Conservation (phyloP, 2,888 invertebrate genomes). For the Trichopria drosophilae region DNA sequence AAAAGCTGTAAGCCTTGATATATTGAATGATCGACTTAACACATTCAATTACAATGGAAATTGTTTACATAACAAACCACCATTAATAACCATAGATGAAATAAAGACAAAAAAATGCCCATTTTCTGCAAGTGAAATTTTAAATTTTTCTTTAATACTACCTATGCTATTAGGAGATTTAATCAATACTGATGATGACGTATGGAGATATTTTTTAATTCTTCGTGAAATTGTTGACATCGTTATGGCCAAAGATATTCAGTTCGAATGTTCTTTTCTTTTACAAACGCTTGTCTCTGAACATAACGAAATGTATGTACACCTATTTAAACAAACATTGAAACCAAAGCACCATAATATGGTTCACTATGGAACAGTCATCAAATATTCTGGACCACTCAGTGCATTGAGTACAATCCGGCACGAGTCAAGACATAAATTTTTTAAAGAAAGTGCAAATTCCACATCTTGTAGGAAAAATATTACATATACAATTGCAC, state of each 20-base stretch:
- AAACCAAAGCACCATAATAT: conserved; percentile 12
- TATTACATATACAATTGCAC: conserved; percentile 1
- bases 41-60: conserved; percentile 20
- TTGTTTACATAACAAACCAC: conserved; percentile 12
- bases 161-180: conserved; percentile 10
- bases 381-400: background rate
- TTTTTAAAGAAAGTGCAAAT: conserved; percentile 1
- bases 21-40: conserved; percentile 6
- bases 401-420: conserved; percentile 6
- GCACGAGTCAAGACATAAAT: conserved; percentile 3
- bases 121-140: conserved; percentile 20
- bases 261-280: background rate
- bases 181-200: conserved; percentile 10
- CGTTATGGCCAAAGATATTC: conserved; percentile 10
- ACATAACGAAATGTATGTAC: conserved; percentile 14
- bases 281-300: conserved; percentile 18
- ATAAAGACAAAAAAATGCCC: background rate
- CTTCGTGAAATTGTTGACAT: conserved; percentile 21
- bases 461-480: conserved; percentile 2
- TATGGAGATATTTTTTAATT: conserved; percentile 21
- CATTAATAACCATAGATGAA: background rate
- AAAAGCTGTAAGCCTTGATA: background rate
- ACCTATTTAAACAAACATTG: conserved; percentile 12
- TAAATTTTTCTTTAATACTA: conserved; percentile 12
- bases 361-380: conserved; percentile 1